phyloP scores from a whole-genome alignment of 92 coral and sea anemone genomes.

The Zoanthus sansibaricus region DNA sequence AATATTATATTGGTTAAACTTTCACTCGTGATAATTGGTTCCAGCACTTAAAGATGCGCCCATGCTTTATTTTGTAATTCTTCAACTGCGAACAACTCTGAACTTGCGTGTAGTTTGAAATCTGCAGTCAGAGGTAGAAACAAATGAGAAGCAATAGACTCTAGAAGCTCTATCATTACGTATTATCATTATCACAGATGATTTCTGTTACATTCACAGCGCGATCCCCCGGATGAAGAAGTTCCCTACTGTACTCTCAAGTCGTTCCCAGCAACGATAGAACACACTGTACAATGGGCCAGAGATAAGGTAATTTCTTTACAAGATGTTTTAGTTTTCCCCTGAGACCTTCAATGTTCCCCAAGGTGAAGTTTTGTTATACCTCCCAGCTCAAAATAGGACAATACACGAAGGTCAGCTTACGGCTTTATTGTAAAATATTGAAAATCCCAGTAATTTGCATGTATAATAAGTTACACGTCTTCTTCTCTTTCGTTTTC shows the following conservation, averaged over 20 bases:
- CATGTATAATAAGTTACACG: not conserved
- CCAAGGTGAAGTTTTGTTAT: not conserved
- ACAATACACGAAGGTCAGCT: too few species aligned
- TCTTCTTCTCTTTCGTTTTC: not conserved
- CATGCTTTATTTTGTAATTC: too few species aligned
- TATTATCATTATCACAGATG: not conserved
- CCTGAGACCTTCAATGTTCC: not conserved
- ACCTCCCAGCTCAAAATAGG: too few species aligned
- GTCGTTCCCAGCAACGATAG: conserved; percentile 95
- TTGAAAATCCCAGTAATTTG: not conserved
- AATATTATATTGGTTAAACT: too few species aligned
- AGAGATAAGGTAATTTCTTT: conserved; percentile 84
- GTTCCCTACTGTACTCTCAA: conserved; percentile 96
- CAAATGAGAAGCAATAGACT: too few species aligned
- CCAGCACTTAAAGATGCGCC: too few species aligned
- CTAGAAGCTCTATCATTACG: not conserved
- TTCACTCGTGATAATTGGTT: too few species aligned
- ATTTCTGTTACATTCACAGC: conserved; percentile 53
- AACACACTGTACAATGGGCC: conserved; percentile 99
- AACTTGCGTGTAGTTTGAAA: too few species aligned
- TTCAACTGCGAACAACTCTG: too few species aligned
- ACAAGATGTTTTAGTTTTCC: not conserved
- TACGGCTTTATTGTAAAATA: too few species aligned
- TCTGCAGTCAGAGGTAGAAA: too few species aligned
- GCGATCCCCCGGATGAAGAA: conserved; percentile 95